These are phyloP conservation scores for Mesembrinibis cayennensis DNA, from an alignment of 2,113 vertebrate genomes.

Conservation along the genomic window DNA sequence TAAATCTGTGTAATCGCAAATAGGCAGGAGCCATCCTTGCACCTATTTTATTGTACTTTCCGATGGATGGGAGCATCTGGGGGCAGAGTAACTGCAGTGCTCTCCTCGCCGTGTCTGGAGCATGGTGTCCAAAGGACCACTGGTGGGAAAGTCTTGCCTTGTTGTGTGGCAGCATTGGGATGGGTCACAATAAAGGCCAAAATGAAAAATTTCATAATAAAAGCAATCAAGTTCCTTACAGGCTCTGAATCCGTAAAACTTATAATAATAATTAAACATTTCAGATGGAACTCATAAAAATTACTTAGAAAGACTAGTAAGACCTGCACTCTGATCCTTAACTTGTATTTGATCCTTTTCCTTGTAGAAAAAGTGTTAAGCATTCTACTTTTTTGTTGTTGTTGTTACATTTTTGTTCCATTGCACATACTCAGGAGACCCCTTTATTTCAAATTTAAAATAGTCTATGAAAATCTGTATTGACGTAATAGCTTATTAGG, in stretches of 20 bases:
- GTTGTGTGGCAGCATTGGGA: neutral
- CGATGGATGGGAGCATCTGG: neutral
- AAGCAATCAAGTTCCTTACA: neutral
- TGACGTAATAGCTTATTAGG: conserved; percentile 71
- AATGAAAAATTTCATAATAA: neutral
- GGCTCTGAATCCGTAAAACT: neutral
- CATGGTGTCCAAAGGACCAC: neutral
- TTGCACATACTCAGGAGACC: conserved; percentile 29
- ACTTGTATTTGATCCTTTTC: neutral
- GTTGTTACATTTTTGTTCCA: conserved; percentile 19
- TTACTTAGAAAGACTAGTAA: neutral
- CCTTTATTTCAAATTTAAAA: conserved; percentile 66
- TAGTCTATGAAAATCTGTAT: conserved; percentile 64
- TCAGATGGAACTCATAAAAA: neutral
- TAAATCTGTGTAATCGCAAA: too few species aligned
- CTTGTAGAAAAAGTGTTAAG: neutral
- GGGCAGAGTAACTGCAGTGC: too few species aligned
- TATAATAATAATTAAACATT: neutral
- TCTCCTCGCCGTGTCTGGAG: neutral
- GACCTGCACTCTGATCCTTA: neutral
- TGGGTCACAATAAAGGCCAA: neutral
- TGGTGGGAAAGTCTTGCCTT: neutral
- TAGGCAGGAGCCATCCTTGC: fast-evolving
- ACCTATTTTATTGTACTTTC: neutral
- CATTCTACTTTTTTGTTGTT: neutral